Base-by-base conservation (phyloP, 37 sponge, comb jelly and placozoan genomes). In the Halichondria panicea region DNA sequence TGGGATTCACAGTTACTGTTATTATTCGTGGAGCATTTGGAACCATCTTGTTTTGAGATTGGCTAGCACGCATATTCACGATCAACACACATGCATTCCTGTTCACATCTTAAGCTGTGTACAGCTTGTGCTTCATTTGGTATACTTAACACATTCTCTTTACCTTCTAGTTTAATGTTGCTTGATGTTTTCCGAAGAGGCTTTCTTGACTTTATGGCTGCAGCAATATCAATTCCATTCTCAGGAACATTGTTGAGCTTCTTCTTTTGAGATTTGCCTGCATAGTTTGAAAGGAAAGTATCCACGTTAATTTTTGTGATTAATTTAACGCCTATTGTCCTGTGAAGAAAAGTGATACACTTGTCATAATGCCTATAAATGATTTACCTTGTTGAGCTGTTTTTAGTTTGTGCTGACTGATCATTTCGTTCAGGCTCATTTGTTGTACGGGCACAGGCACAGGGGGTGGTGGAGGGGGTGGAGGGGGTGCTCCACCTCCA, bases 401-500 rank as follows among this genome's bases (percentile, higher is more conserved):
- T 44, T 82, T 82, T 34, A 78, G 55, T 45, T 78, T 81, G 62
- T 78, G 66, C 73, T 81, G 76, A 36, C 62, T 63, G 5, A 88
- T 70, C 65, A 73, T 48, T 4, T 82, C 89, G 27, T 42, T 43
- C 18, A 81, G 38, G 56, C 39, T 57, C 30, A 42, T 46, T 18
- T 43, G 70, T 21, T 42, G 72, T 61, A 52, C 30, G 1, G 83
- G 83, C 4, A 53, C 56, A 22, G 28, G 53, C 0, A 78, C 65
- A 21, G 79, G 73, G 13, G 89, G 89, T 0, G 84, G 84, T 35
- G 90, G 90, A 9, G 89, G 83, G 40, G 89, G 90, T 4, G 84
- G 80, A 48, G 90, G 84, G 28, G 85, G 75, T 43, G 33, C 66
- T 1, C 70, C 68, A 33, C 31, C 55, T 48, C 54, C 54, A 1